These are phyloP conservation scores for Colletes latitarsis DNA, from an alignment of 1,140 invertebrate genomes.

Conservation along the genomic window DNA sequence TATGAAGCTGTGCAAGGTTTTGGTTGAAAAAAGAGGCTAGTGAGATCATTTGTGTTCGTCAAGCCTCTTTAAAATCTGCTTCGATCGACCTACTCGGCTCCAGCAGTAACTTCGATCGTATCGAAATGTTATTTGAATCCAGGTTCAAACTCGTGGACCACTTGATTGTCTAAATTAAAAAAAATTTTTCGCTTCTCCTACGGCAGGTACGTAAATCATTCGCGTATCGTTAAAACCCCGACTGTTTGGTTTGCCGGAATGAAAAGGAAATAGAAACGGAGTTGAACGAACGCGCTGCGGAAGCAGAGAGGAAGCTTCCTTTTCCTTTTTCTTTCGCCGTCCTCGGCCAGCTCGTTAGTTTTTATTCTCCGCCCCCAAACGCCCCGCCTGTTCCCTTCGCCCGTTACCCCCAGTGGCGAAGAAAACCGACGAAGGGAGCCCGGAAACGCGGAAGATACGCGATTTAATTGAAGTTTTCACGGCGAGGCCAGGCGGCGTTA, in stretches of 20 bases:
- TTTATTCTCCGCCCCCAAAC: neutral
- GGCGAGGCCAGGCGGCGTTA: slow-evolving; percentile 38
- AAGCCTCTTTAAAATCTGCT: too few species aligned
- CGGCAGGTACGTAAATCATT: slow-evolving; percentile 37
- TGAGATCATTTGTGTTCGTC: too few species aligned
- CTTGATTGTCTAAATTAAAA: too few species aligned
- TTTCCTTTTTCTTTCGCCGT: slow-evolving; percentile 43
- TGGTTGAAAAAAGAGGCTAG: too few species aligned
- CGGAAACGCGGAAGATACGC: slow-evolving; percentile 24
- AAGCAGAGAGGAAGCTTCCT: slow-evolving; percentile 28
- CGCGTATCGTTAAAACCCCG: slow-evolving; percentile 35
- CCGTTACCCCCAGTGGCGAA: neutral
- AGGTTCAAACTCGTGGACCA: too few species aligned
- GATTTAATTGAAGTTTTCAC: slow-evolving; percentile 65
- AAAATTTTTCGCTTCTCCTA: neutral
- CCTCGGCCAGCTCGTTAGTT: slow-evolving; percentile 46
- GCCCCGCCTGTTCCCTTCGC: too few species aligned
- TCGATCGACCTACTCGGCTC: too few species aligned
- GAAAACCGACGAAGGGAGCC: slow-evolving; percentile 18
- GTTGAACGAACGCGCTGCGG: slow-evolving; percentile 37
- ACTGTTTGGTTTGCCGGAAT: slow-evolving; percentile 46
- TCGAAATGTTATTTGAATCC: too few species aligned
- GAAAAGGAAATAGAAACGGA: slow-evolving; percentile 54
- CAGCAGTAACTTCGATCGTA: too few species aligned
- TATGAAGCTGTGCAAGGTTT: too few species aligned